A percentile compares a stretch with the other conserved stretches of the same genome.
Conservation (phyloP, 2,888 invertebrate genomes). For the Drosophila monieri region DNA sequence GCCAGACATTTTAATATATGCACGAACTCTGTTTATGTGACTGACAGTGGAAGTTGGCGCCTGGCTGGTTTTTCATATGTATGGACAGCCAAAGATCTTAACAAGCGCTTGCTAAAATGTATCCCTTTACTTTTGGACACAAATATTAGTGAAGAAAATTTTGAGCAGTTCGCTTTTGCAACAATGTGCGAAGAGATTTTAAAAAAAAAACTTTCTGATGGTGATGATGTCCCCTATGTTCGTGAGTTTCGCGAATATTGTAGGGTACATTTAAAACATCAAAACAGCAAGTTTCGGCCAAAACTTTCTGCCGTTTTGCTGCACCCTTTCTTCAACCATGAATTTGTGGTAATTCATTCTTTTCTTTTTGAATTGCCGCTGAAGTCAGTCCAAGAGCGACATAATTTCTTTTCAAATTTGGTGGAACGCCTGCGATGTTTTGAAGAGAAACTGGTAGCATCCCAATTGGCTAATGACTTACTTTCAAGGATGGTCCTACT, state of each 20-base stretch:
- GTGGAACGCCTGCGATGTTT: slow-evolving; percentile 88
- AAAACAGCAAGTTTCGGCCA: slow-evolving; percentile 88
- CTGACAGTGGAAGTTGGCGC: slow-evolving; percentile 94
- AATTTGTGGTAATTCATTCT: slow-evolving; percentile 92
- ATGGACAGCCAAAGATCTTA: slow-evolving; percentile 88
- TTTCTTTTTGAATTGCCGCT: slow-evolving; percentile 93
- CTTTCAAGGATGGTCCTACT: slow-evolving; percentile 93
- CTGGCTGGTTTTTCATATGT: slow-evolving; percentile 93
- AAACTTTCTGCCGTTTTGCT: slow-evolving; percentile 87
- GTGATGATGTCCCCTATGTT: slow-evolving; percentile 87
- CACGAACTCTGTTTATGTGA: slow-evolving; percentile 91
- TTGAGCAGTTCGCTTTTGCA: slow-evolving; percentile 92
- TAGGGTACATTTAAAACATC: slow-evolving; percentile 88
- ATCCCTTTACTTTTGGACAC: slow-evolving; percentile 87
- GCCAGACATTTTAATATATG: slow-evolving; percentile 94
- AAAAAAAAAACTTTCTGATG: slow-evolving; percentile 32
- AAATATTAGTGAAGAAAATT: slow-evolving; percentile 84
- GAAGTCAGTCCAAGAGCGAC: slow-evolving; percentile 90
- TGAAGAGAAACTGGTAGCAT: slow-evolving; percentile 92
- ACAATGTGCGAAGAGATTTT: slow-evolving; percentile 90
- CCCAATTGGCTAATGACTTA: slow-evolving; percentile 90
- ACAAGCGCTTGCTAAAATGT: slow-evolving; percentile 87
- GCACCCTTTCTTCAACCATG: slow-evolving; percentile 93
- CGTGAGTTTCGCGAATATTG: slow-evolving; percentile 89
- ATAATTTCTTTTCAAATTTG: slow-evolving; percentile 90